Conservation (phyloP, 2,888 invertebrate genomes). For the Phengaris alcon region DNA sequence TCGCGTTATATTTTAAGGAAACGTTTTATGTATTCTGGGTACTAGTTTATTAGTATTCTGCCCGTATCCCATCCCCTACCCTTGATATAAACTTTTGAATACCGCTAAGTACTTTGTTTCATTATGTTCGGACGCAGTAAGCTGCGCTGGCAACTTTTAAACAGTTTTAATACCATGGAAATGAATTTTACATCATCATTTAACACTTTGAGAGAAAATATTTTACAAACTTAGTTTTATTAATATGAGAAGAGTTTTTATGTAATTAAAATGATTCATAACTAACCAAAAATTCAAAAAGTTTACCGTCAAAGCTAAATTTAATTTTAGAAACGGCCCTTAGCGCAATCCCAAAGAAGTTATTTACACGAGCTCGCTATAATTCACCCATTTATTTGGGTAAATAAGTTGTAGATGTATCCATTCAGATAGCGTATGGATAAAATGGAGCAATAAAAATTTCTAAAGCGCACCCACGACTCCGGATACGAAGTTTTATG, state of each 20-base stretch:
- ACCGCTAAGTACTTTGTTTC: slow-evolving; percentile 12
- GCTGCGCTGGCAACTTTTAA: slow-evolving; percentile 1
- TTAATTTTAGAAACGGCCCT: neutral
- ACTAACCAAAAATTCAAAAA: neutral
- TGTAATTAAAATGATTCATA: neutral
- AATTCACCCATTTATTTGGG: neutral
- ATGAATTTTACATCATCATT: neutral
- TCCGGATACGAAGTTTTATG: slow-evolving; percentile 28
- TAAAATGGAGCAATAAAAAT: slow-evolving; percentile 22
- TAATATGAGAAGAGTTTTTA: neutral
- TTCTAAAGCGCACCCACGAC: slow-evolving; percentile 20
- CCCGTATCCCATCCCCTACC: neutral
- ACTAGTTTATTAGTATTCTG: slow-evolving; percentile 10
- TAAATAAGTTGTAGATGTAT: slow-evolving; percentile 8
- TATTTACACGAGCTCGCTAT: too few species aligned
- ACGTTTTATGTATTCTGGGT: slow-evolving; percentile 7
- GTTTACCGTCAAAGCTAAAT: neutral
- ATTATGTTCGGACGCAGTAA: neutral
- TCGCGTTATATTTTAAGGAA: neutral
- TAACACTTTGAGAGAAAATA: neutral
- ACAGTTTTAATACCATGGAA: slow-evolving; percentile 4
- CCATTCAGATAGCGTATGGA: slow-evolving; percentile 13
- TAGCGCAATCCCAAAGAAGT: too few species aligned
- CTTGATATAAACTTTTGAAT: slow-evolving; percentile 14
- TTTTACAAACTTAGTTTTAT: neutral